Evolutionary conservation across 2,888 invertebrate species (phyloP), one percentile per base, ranked within the genome.

Genomic region (Prenolepis imparis): DNA sequence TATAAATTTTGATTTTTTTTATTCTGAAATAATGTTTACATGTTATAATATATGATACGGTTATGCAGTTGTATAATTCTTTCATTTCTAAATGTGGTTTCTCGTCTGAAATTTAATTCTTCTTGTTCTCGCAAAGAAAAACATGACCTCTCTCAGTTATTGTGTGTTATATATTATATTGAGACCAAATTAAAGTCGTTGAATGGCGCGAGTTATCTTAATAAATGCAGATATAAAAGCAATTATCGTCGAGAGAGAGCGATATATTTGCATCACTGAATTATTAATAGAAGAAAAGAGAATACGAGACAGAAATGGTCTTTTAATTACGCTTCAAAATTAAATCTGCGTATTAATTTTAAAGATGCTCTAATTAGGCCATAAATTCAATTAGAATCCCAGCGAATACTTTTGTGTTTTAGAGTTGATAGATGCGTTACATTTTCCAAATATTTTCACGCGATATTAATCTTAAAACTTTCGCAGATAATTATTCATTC

Each of bases 141-240:
- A 15, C 44, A 36, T 28, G 59, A 59, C n/a, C 24, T 80, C 24
- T 70, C 21, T 68, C 57, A 36, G 39, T 28, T 28, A 21, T 78
- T 59, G 44, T 36, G 59, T 78, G 32, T 78, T 78, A 78, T 59
- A 36, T 39, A 36, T 39, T 39, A 52, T 52, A 52, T 39, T 28
- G 39, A 66, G 44, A 78, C n/a, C 18, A 67, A 82, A 67, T 82
- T 82, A 70, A 18, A 36, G 24, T 59, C 59, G 44, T n/a, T 32
- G 32, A 57, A 59, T 57, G 41, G 59, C 24, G 18, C 44, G 59
- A 74, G 68, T 64, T 80, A 70, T 80, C 68, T 70, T 70, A 83
- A 80, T 80, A 70, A 83, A 83, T 80, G 83, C 61, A 83, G 68
- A 80, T 83, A 78, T 78, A 83, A 83, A 68, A 83, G 83, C 63